A percentile compares a stretch with the other conserved stretches of the same genome.
Conservation (phyloP, 2,888 invertebrate genomes). For the Melieria crassipennis region DNA sequence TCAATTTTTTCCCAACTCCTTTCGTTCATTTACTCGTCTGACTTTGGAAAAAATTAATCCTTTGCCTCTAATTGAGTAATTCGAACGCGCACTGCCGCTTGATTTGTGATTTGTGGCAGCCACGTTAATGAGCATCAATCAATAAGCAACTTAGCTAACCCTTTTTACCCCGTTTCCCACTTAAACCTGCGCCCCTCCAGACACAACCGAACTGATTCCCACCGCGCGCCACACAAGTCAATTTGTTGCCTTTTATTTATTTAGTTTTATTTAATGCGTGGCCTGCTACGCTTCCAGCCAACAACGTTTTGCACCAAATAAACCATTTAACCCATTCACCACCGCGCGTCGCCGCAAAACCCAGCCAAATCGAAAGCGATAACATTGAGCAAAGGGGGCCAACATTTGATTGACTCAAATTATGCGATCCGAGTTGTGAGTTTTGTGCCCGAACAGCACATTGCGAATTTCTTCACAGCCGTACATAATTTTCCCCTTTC, state of each 20-base stretch:
- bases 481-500: constrained; percentile 33
- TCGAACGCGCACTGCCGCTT: constrained; percentile 44
- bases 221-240: constrained; percentile 15
- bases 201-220: constrained; percentile 28
- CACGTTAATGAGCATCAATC: constrained; percentile 21
- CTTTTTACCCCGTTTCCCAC: neutral
- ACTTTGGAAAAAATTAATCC: constrained; percentile 42
- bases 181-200: neutral
- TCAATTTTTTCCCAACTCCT: no score
- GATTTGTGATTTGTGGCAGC: constrained; percentile 2
- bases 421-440: constrained; percentile 16
- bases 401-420: constrained; percentile 29
- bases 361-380: constrained; percentile 16
- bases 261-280: constrained; percentile 16
- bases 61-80: constrained; percentile 55
- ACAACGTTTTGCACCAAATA: constrained; percentile 34
- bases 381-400: constrained; percentile 10
- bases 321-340: constrained; percentile 46
- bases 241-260: constrained; percentile 36
- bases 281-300: neutral
- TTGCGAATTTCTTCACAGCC: constrained; percentile 49
- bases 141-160: constrained; percentile 1
- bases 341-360: constrained; percentile 19
- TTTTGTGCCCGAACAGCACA: constrained; percentile 41
- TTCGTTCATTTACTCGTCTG: no score